phyloP scores from a whole-genome alignment of 2,113 vertebrate genomes.

The Nicator chloris region DNA sequence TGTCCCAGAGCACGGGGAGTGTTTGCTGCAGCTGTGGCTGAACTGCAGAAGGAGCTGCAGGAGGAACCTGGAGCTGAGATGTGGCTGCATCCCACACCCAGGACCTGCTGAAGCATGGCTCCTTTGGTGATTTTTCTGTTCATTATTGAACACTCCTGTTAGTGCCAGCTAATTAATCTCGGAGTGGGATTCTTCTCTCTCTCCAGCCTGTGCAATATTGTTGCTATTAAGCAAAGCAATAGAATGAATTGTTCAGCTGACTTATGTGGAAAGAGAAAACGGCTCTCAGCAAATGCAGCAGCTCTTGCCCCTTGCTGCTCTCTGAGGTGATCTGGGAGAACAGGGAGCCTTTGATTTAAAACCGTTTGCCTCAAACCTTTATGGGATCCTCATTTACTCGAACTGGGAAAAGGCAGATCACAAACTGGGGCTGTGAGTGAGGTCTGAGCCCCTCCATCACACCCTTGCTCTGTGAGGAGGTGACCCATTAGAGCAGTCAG shows the following conservation, averaged over 20 bases:
- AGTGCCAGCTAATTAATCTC: not conserved
- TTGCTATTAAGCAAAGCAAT: not conserved
- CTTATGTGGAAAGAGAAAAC: not conserved
- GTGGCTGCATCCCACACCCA: not conserved
- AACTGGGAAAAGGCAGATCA: not conserved
- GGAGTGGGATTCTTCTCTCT: not conserved
- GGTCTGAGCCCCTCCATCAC: fast-evolving
- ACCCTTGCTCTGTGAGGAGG: not conserved
- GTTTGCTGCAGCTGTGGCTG: not conserved
- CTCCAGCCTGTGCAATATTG: not conserved
- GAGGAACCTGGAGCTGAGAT: not conserved
- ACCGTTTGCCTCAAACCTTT: not conserved
- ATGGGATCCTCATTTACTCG: not conserved
- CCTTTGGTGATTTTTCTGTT: not conserved
- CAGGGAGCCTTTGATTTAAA: not conserved
- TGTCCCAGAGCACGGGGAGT: fast-evolving
- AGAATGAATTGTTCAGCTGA: not conserved
- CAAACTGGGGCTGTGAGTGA: not conserved
- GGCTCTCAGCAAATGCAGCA: not conserved
- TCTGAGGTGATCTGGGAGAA: not conserved
- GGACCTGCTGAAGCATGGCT: not conserved
- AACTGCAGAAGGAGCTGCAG: not conserved
- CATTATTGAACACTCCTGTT: not conserved
- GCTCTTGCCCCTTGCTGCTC: not conserved
- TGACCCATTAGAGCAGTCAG: not conserved